A percentile compares a stretch with the other conserved stretches of the same genome.
phyloP scores from a whole-genome alignment of 2,113 vertebrate genomes.

The Machaerirhynchus nigripectus region DNA sequence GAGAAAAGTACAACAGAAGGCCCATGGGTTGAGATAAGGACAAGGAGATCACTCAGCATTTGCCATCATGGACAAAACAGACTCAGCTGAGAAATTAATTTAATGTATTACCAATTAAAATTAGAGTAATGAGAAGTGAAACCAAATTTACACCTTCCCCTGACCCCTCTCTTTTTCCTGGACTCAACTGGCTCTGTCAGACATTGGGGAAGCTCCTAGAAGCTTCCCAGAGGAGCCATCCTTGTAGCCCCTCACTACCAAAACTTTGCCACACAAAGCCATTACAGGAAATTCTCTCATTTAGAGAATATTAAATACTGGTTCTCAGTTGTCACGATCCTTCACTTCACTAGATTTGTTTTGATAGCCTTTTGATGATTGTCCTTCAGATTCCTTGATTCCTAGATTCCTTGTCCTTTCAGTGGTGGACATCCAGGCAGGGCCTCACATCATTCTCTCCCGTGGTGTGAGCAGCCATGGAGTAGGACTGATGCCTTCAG shows the following conservation, averaged over 20 bases:
- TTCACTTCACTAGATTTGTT: not conserved
- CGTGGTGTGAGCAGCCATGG: not conserved
- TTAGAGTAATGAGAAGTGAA: not conserved
- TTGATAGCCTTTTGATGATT: not conserved
- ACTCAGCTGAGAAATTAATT: not conserved
- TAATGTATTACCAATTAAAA: not conserved
- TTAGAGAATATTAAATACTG: not conserved
- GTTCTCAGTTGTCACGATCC: not conserved
- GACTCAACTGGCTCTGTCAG: not conserved
- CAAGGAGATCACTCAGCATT: not conserved
- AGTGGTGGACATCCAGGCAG: not conserved
- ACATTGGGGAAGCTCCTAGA: not conserved
- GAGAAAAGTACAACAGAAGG: not conserved
- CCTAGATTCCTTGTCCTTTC: not conserved
- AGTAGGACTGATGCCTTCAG: not conserved
- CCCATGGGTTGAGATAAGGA: not conserved
- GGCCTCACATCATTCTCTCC: not conserved
- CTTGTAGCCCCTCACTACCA: not conserved
- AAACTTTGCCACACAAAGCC: not conserved
- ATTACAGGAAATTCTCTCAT: not conserved
- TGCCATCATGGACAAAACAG: not conserved
- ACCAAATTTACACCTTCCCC: not conserved
- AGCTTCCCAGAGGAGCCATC: not conserved
- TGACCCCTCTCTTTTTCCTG: not conserved
- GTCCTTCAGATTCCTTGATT: not conserved